Percentiles rank a stretch among this genome's conserved stretches.
phyloP scores from a whole-genome alignment of 2,797 vertebrate species.

The Coregonus sp. region DNA sequence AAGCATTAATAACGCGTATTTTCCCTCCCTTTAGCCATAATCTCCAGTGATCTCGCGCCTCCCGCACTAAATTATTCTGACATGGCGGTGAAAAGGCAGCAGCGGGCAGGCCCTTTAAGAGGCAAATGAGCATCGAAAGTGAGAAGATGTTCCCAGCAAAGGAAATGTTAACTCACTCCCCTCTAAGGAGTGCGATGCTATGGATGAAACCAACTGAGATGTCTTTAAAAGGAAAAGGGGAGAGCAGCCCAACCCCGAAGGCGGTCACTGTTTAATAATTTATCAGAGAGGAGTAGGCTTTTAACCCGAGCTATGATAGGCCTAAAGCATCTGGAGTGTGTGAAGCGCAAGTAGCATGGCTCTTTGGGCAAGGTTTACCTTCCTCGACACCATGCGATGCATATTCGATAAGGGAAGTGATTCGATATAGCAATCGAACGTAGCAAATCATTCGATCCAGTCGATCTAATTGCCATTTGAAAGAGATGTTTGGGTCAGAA shows the following conservation, averaged over 20 bases:
- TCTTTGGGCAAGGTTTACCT: too few relatives aligned
- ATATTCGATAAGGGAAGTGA: too few relatives aligned
- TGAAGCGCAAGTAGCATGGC: neutral
- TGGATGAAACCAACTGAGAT: constrained; percentile 37
- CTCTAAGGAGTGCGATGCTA: constrained; percentile 14
- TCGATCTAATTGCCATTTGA: too few relatives aligned
- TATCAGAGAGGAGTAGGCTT: neutral
- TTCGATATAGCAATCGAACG: too few relatives aligned
- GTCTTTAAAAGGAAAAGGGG: constrained; percentile 22
- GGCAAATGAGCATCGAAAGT: constrained; percentile 64
- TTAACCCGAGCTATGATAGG: neutral
- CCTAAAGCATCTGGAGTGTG: neutral
- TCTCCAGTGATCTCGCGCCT: constrained; percentile 62
- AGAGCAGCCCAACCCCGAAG: neutral
- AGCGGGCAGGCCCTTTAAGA: constrained; percentile 61
- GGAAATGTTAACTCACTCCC: constrained; percentile 57
- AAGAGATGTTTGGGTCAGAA: too few relatives aligned
- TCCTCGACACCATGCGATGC: too few relatives aligned
- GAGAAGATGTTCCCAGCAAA: constrained; percentile 60
- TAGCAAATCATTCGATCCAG: too few relatives aligned
- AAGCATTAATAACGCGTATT: constrained; percentile 65
- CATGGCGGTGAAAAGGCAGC: constrained; percentile 63
- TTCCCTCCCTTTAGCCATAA: constrained; percentile 58
- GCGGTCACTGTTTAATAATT: constrained; percentile 5
- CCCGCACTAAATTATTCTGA: constrained; percentile 65